Base-by-base conservation (phyloP, 2,797 vertebrate genomes). In the Eleutherodactylus coqui region DNA sequence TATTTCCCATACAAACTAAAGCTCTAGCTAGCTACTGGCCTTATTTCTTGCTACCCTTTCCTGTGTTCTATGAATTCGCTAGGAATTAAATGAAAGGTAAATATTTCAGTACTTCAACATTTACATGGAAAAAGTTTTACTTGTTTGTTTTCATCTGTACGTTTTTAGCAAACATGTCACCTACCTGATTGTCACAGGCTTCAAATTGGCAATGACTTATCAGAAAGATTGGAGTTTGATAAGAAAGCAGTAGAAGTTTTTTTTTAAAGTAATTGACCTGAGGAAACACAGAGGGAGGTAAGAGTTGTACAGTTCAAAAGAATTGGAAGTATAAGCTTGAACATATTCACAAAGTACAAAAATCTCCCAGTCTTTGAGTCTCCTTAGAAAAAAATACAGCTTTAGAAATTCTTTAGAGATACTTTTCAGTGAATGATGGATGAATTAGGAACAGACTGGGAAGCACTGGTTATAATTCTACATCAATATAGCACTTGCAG, bases 241-340 rank as follows among this genome's bases (percentile, higher is more conserved):
- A 38, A 11, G 36, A 19, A 70, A 10, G 67, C 21, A 41, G 19
- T 41, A 13, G 67, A 70, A 70, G 36, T 10, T 4, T 32, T 60
- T 10, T 4, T 32, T 60, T 62, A 29, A 62, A 14, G 32, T 62
- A 70, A 67, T 41, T 70, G 36, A 70, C 67, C 67, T 41, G 21
- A 70, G 67, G 67, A 36, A 70, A 70, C 36, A 70, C 67, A 70
- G 36, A 11, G 36, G 67, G 67, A 70, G 67, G 36, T n/a, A 41
- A 70, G 36, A 41, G 9, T n/a, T n/a, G n/a, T n/a, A 21, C 36
- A 70, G 6, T 62, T 29, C 58, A 29, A 64, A 64, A 41, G 67
- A 41, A 41, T 5, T 41, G 36, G 21, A 70, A n/a, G 32, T 36
- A 36, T 36, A 38, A 64, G 27, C 53, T 58, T 58, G 13, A 55